Conservation (phyloP, 2,888 invertebrate species). For the Bembecia ichneumoniformis region DNA sequence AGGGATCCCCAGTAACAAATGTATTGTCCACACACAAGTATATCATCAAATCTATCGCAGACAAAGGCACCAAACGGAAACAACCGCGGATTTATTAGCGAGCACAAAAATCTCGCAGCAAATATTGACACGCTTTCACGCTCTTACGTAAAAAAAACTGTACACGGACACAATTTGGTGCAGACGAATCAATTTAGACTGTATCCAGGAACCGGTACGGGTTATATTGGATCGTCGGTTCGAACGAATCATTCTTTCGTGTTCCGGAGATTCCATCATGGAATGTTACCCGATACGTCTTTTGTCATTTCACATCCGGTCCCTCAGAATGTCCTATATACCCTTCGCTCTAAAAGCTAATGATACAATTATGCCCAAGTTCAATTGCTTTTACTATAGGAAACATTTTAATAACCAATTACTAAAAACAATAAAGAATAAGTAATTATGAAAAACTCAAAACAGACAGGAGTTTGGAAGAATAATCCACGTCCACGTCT, state of each 20-base stretch:
- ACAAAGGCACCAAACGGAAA: background rate
- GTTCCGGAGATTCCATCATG: slow-evolving; percentile 20
- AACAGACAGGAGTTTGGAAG: no score
- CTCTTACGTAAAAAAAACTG: slow-evolving; percentile 4
- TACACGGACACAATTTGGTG: background rate
- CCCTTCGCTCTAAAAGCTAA: background rate
- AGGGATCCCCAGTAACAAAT: no score
- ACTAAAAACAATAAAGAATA: no score
- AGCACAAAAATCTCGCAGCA: slow-evolving; percentile 9
- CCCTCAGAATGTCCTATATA: slow-evolving; percentile 1
- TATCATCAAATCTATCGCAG: background rate
- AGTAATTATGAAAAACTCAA: no score
- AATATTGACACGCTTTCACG: slow-evolving; percentile 13
- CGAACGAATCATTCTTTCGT: slow-evolving; percentile 5
- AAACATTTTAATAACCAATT: no score
- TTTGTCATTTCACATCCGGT: slow-evolving; percentile 47
- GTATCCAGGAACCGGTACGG: no score
- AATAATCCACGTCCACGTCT: no score
- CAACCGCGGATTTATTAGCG: background rate
- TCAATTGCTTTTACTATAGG: background rate
- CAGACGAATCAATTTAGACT: background rate
- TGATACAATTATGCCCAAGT: background rate
- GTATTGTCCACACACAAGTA: background rate
- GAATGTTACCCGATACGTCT: slow-evolving; percentile 37
- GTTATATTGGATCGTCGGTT: background rate